These are phyloP conservation scores for Panulirus ornatus DNA, from an alignment of 1,140 invertebrate genomes.

Conservation along the genomic window DNA sequence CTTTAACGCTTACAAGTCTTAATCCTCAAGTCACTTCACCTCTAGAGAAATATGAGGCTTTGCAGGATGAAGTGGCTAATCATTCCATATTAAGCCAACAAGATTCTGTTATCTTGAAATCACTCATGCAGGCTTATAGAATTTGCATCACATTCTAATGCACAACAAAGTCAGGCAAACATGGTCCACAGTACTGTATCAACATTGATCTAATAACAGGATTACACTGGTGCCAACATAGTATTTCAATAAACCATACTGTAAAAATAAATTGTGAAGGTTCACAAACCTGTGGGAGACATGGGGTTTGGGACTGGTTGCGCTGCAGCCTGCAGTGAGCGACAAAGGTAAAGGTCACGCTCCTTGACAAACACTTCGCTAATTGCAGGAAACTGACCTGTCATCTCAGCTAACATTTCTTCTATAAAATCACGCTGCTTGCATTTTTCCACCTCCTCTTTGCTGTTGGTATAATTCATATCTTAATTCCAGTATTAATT, in stretches of 20 bases:
- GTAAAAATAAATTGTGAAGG: neutral
- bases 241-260: neutral
- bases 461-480: constrained; percentile 80
- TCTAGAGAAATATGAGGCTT: no score
- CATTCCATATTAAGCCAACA: no score
- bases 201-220: neutral
- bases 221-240: neutral
- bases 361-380: constrained; percentile 95
- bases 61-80: no score
- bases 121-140: neutral
- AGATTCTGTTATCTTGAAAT: neutral
- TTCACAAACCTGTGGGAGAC: constrained; percentile 49
- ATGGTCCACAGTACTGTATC: neutral
- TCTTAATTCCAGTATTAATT: no score
- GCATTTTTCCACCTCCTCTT: constrained; percentile 95
- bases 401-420: constrained; percentile 93
- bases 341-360: constrained; percentile 92
- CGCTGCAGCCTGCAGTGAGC: constrained; percentile 83
- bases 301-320: constrained; percentile 62
- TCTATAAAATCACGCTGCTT: constrained; percentile 95
- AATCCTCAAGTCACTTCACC: no score
- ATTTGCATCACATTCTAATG: neutral
- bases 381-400: constrained; percentile 93
- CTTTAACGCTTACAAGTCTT: no score
- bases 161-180: no score